A percentile compares a stretch with the other conserved stretches of the same genome.
Evolutionary conservation across 2,797 vertebrate genomes (phyloP).

Genomic region (Tapirus indicus): DNA sequence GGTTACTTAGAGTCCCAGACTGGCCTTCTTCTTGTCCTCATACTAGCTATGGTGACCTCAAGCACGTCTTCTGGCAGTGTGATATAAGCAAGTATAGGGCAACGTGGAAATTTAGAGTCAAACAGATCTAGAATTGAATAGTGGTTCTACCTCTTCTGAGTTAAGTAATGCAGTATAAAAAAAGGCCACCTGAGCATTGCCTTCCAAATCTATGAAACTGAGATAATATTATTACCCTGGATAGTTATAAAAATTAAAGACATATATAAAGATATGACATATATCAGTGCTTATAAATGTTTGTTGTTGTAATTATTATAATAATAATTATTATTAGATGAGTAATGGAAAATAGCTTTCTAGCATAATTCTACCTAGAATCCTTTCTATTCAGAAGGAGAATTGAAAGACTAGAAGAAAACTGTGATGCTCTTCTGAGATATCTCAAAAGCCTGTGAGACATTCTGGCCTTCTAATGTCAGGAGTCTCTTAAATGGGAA

Average conservation of each 20-base stretch:
- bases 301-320: background rate
- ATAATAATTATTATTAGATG: background rate
- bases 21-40: background rate
- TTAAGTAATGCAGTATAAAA: background rate
- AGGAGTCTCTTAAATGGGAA: background rate
- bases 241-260: conserved; percentile 23
- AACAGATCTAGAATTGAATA: background rate
- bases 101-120: background rate
- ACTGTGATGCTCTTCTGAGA: background rate
- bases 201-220: background rate
- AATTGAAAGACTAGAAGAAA: conserved; percentile 34
- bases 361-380: conserved; percentile 1
- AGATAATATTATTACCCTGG: background rate
- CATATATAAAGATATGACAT: background rate
- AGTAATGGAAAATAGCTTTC: background rate
- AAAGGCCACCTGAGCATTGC: background rate
- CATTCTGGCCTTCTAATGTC: background rate
- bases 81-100: background rate
- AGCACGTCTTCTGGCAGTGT: background rate
- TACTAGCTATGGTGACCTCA: background rate
- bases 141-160: background rate
- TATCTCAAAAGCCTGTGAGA: background rate
- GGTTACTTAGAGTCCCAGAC: background rate
- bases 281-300: background rate
- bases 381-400: background rate